A percentile compares a stretch with the other conserved stretches of the same genome.
phyloP scores from a whole-genome alignment of 2,797 vertebrate species.

The Arrhamphus sclerolepis region DNA sequence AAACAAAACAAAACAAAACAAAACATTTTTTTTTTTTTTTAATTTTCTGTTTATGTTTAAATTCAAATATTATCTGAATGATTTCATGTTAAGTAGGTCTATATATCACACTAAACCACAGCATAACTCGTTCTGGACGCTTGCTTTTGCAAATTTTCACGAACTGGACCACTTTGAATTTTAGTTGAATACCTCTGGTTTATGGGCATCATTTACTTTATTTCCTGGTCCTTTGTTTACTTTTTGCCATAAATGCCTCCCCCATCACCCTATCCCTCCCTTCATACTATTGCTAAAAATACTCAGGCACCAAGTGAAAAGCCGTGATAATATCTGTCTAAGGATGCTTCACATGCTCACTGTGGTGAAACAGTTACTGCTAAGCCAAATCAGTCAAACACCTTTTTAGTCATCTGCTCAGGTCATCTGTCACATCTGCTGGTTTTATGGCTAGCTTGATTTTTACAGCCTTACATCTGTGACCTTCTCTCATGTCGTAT shows the following conservation, averaged over 20 bases:
- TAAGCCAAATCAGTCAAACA: conserved; percentile 19
- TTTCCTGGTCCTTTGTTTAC: background rate
- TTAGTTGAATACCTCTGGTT: no score
- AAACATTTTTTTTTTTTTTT: no score
- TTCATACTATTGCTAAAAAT: conserved; percentile 34
- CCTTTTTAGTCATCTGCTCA: conserved; percentile 24
- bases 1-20: no score
- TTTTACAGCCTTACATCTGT: conserved; percentile 19
- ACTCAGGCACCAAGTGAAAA: conserved; percentile 21
- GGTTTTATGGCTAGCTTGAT: conserved; percentile 29
- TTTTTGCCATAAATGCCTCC: background rate
- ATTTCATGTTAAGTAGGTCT: no score
- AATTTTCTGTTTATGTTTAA: no score
- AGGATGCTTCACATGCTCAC: background rate
- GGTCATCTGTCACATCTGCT: conserved; percentile 29
- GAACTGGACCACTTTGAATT: no score
- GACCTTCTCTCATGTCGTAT: conserved; percentile 34
- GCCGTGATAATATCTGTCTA: background rate
- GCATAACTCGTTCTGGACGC: no score
- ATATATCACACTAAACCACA: no score
- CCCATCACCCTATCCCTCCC: background rate
- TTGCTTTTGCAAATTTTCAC: no score
- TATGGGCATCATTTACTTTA: background rate
- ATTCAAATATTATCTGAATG: no score
- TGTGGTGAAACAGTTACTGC: conserved; percentile 2